phyloP scores from a whole-genome alignment of 53 echinoderm and acorn worm genomes.

The Paracentrotus lividus region DNA sequence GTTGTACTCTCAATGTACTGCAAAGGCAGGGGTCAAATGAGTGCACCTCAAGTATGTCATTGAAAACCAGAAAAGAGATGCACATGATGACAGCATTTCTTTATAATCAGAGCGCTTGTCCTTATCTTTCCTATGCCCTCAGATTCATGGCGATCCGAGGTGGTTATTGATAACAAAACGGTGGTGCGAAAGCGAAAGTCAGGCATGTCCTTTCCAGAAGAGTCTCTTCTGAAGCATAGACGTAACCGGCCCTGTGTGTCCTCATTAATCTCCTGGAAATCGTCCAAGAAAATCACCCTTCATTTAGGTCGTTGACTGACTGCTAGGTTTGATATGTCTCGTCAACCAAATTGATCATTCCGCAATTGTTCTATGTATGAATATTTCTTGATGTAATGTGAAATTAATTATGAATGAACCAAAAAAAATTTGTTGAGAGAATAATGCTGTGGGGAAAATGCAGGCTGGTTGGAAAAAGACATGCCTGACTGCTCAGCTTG shows the following conservation, averaged over 20 bases:
- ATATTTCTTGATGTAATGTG: constrained; percentile 23
- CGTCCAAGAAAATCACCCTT: constrained; percentile 57
- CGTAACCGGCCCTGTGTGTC: constrained; percentile 14
- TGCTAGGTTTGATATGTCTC: constrained; percentile 40
- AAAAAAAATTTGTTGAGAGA: background rate
- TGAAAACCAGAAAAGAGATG: background rate
- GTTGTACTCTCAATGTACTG: background rate
- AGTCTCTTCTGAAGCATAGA: constrained; percentile 57
- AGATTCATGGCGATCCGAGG: constrained; percentile 66
- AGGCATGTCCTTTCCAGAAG: constrained; percentile 70
- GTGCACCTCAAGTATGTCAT: no score
- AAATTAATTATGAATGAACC: background rate
- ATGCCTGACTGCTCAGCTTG: constrained; percentile 51
- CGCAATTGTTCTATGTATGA: constrained; percentile 46
- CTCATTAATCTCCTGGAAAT: constrained; percentile 49
- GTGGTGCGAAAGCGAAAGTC: constrained; percentile 60
- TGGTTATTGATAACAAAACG: constrained; percentile 65
- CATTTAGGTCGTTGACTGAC: constrained; percentile 49
- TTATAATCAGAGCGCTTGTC: constrained; percentile 49
- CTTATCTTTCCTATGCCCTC: constrained; percentile 68
- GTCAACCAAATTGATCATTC: constrained; percentile 44
- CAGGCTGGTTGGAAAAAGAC: constrained; percentile 60
- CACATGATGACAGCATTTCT: background rate
- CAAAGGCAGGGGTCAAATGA: background rate
- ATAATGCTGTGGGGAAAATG: constrained; percentile 42